Conservation (phyloP, 2,113 vertebrate genomes). For the Cryptotis parvus region DNA sequence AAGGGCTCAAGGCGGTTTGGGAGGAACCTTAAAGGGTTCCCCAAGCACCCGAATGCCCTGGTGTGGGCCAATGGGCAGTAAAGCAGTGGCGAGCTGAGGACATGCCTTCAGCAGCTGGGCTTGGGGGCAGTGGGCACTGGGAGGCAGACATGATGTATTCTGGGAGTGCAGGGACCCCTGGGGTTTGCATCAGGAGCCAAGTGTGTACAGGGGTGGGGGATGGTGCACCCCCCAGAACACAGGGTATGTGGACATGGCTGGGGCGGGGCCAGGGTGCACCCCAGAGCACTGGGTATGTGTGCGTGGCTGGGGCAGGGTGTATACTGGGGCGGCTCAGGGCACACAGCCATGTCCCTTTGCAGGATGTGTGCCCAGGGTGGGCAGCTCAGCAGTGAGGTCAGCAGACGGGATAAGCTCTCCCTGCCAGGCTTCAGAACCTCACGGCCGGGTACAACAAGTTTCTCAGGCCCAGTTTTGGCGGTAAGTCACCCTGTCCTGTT, state of each 20-base stretch:
- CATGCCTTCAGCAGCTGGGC: too few relatives aligned
- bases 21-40: not conserved
- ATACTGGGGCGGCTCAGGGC: too few relatives aligned
- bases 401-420: constrained; percentile 86
- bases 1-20: not conserved
- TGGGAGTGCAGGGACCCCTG: too few relatives aligned
- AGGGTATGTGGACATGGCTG: too few relatives aligned
- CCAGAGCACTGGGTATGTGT: too few relatives aligned
- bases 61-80: not conserved
- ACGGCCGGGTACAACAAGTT: constrained; percentile 95
- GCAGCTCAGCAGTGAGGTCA: constrained; percentile 66
- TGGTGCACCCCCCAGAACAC: too few relatives aligned
- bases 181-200: too few relatives aligned
- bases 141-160: too few relatives aligned
- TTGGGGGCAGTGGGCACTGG: too few relatives aligned
- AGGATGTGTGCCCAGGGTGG: constrained; percentile 84
- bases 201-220: too few relatives aligned
- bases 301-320: too few relatives aligned
- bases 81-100: not conserved
- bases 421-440: constrained; percentile 94
- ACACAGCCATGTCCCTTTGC: not conserved
- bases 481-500: constrained; percentile 82
- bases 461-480: constrained; percentile 94
- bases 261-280: too few relatives aligned
- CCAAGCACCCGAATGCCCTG: not conserved